phyloP scores from a whole-genome alignment of 1,140 invertebrate species.

The Drosophila elegans region DNA sequence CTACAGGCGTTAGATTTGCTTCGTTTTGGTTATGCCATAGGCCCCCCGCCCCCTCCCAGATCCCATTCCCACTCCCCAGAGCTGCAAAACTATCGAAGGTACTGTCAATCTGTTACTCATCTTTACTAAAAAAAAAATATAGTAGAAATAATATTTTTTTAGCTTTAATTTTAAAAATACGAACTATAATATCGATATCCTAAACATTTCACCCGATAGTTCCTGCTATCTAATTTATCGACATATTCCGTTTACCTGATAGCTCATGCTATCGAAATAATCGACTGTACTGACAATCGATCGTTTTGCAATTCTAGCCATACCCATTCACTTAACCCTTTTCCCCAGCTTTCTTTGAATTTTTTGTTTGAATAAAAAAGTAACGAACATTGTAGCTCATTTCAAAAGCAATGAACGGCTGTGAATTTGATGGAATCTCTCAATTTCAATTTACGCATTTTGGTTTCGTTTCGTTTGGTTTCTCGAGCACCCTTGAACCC shows the following conservation, averaged over 20 bases:
- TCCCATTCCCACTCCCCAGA: not conserved
- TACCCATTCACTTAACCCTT: slow-evolving; percentile 4
- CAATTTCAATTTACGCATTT: slow-evolving; percentile 70
- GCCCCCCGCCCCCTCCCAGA: not conserved
- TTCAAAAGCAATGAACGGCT: slow-evolving; percentile 84
- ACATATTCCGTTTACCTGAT: not conserved
- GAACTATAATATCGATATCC: too few species aligned
- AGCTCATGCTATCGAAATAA: not conserved
- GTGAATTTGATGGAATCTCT: slow-evolving; percentile 82
- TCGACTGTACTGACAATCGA: not conserved
- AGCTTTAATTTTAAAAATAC: too few species aligned
- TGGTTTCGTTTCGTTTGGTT: slow-evolving; percentile 46
- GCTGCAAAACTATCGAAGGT: not conserved
- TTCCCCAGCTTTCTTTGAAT: slow-evolving; percentile 15
- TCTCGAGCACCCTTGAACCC: slow-evolving; percentile 51
- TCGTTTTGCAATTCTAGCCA: not conserved
- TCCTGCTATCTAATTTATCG: too few species aligned
- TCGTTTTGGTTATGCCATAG: slow-evolving; percentile 28
- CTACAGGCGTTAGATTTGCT: slow-evolving; percentile 84
- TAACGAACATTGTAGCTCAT: slow-evolving; percentile 84
- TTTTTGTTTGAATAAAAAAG: slow-evolving; percentile 41
- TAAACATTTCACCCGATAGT: too few species aligned
- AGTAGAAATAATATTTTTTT: too few species aligned
- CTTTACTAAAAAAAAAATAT: too few species aligned
- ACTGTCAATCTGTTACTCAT: not conserved